Evolutionary conservation across 1,140 invertebrate genomes (phyloP), one percentile per base, ranked within the genome.

Genomic region (Palaemon carinicauda): DNA sequence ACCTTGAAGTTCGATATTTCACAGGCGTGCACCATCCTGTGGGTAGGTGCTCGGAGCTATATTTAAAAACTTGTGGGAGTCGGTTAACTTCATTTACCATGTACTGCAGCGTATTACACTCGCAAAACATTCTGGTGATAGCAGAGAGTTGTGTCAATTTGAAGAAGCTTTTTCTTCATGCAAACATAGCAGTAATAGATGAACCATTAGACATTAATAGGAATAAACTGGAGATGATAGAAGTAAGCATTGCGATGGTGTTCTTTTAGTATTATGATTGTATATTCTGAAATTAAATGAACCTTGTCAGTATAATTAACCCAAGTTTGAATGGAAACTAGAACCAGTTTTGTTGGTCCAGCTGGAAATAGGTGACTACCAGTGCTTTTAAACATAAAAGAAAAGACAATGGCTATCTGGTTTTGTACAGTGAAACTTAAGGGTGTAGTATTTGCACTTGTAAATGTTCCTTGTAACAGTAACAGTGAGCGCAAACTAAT

Each of bases 21-120:
- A 87, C 71, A 4, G 85, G 85, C 15, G 54, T 87, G 17, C 85
- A 87, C 51, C 85, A 87, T 14, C 85, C 85, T 27, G 81, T 87
- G 2, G 41, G 71, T 17, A 51, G n/a, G 27, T 50, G 71, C 1
- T 77, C 85, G 41, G 50, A 31, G 50, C 54, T 52, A 2, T 82
- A 81, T 24, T 19, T 87, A 17, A 78, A 15, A n/a, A 60, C n/a
- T 19, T 60, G 33, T 24, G 85, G 85, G n/a, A 21, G 17, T 41
- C 52, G 33, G 17, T 53, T 87, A n/a, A 17, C 77, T 1, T 87
- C 85, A 12, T 74, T 87, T 14, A 81, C 85, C 21, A 81, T 87
- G 7, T 87, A 41, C 53, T 87, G 85, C 52, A 51, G 81, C 24
- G 51, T 21, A 1, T 56, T 87, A 2, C 27, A 56, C 53, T 54